phyloP scores from a whole-genome alignment of 2,797 vertebrate species.

The Scomberomorus guttatus region DNA sequence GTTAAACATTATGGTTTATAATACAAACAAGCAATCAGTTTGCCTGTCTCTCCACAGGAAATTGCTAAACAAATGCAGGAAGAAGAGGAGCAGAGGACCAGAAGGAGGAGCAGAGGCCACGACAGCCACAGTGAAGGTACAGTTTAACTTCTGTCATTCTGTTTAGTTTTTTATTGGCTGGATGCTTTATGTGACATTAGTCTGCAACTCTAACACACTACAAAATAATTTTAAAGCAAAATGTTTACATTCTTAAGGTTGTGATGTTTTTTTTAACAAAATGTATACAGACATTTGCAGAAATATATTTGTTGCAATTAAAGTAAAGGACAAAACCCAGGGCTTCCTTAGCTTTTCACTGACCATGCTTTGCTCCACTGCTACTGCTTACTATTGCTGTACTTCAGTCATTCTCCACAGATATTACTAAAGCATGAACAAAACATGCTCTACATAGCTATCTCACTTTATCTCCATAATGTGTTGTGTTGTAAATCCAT shows the following conservation, averaged over 20 bases:
- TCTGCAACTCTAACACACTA: neutral
- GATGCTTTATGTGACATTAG: neutral
- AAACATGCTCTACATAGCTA: neutral
- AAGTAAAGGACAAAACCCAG: neutral
- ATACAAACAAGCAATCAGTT: neutral
- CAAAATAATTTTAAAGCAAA: neutral
- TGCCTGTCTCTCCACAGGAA: conserved; percentile 77
- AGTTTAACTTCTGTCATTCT: neutral
- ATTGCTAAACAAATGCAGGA: conserved; percentile 86
- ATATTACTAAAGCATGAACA: conserved; percentile 21
- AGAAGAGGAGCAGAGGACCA: conserved; percentile 79
- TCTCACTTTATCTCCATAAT: neutral
- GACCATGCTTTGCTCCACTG: conserved; percentile 6
- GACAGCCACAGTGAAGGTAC: conserved; percentile 73
- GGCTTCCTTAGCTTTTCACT: neutral
- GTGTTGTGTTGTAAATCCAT: neutral
- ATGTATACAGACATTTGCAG: neutral
- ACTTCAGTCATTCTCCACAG: conserved; percentile 5
- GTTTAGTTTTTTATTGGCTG: neutral
- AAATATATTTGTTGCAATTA: neutral
- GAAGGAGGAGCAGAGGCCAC: conserved; percentile 62
- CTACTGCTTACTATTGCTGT: neutral
- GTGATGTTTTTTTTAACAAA: neutral
- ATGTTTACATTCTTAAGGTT: neutral
- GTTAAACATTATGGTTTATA: neutral